Conservation (phyloP, 2,113 vertebrate species). For the Platichthys stellatus region DNA sequence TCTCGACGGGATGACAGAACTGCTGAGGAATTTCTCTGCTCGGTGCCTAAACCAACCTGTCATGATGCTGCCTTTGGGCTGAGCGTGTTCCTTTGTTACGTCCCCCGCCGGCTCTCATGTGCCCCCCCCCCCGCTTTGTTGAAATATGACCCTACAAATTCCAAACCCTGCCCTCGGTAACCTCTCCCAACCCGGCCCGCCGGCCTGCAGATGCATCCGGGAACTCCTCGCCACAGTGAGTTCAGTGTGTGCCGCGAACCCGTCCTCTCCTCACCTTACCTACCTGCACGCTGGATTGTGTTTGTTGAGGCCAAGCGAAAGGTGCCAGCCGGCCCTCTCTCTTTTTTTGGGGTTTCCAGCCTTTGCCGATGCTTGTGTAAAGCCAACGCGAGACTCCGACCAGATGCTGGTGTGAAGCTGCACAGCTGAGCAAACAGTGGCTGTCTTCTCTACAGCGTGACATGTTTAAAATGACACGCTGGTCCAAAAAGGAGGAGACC, state of each 20-base stretch:
- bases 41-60: conserved; percentile 69
- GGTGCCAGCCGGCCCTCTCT: conserved; percentile 8
- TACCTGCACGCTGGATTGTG: conserved; percentile 33
- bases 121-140: conserved; percentile 48
- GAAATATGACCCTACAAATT: conserved; percentile 70
- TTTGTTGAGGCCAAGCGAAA: conserved; percentile 28
- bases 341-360: neutral
- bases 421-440: conserved; percentile 83
- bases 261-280: conserved; percentile 37
- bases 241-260: too few species aligned
- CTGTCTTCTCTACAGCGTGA: conserved; percentile 71
- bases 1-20: conserved; percentile 64
- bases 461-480: conserved; percentile 76
- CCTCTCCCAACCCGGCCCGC: conserved; percentile 54
- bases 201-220: conserved; percentile 58
- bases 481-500: conserved; percentile 62
- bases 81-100: conserved; percentile 44
- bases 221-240: conserved; percentile 43
- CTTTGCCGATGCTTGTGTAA: conserved; percentile 46
- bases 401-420: conserved; percentile 69
- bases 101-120: conserved; percentile 39
- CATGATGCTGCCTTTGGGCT: conserved; percentile 26
- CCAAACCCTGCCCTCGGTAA: conserved; percentile 55
- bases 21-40: conserved; percentile 83
- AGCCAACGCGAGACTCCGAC: conserved; percentile 31